Conservation (phyloP, 2,113 vertebrate species). For the Datnioides undecimradiatus region DNA sequence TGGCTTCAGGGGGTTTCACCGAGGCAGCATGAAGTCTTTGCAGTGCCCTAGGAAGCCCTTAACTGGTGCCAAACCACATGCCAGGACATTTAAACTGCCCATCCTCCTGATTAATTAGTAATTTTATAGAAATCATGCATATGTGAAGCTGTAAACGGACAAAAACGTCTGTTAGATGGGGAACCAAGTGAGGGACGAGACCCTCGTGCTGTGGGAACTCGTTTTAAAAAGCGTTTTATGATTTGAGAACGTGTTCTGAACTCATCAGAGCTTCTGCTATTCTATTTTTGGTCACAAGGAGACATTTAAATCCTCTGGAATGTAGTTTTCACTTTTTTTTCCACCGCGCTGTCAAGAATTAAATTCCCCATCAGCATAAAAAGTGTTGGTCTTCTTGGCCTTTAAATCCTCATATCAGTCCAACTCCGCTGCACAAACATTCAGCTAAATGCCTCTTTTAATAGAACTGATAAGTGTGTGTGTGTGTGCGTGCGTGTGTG, state of each 20-base stretch:
- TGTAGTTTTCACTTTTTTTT: background rate
- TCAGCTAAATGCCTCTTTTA: constrained; percentile 19
- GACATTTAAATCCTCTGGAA: constrained; percentile 17
- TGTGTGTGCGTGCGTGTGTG: constrained; percentile 3
- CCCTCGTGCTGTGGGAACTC: too few relatives aligned
- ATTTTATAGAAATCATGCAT: background rate
- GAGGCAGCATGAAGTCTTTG: background rate
- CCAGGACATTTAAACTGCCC: background rate
- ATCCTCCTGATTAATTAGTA: too few relatives aligned
- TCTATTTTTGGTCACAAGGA: constrained; percentile 15
- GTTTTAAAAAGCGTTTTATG: background rate
- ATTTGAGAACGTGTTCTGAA: background rate
- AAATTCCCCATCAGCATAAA: constrained; percentile 32
- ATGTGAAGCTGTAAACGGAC: background rate
- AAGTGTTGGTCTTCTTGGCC: constrained; percentile 2
- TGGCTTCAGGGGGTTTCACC: background rate
- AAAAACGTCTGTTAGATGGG: background rate
- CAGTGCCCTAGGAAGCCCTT: background rate
- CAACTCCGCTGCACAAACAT: constrained; percentile 28
- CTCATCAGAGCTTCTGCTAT: background rate
- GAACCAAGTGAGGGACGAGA: background rate
- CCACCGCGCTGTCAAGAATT: constrained; percentile 5
- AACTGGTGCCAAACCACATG: background rate
- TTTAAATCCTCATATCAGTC: constrained; percentile 42
- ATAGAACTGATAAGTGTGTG: constrained; percentile 2